Base-by-base conservation (phyloP, 2,113 vertebrate species). In the Labeo catla region DNA sequence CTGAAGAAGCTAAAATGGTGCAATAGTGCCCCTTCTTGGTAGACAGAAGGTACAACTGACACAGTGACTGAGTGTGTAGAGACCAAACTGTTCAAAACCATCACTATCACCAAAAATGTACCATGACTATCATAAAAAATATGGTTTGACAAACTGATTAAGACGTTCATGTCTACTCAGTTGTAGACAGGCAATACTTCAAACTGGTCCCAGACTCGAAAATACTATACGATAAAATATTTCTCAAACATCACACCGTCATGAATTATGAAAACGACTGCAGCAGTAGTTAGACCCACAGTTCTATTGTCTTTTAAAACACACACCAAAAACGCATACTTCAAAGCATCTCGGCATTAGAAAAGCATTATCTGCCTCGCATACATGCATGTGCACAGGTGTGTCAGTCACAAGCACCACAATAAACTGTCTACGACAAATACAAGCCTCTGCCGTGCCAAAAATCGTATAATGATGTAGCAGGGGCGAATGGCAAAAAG, bases 21-120 rank as follows among this genome's bases (percentile, higher is more conserved):
- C 77, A 84, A 72, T 49, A 61, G 91, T 54, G 88, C 93, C 94
- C 87, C 91, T 93, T 89, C 78, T 89, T 88, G 93, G 93, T 45
- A 93, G 92, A 93, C 93, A 92, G 91, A 78, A 84, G 89, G 87
- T 83, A 91, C 28, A 76, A 89, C 91, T 87, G 88, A 92, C 77
- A 86, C 6, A 66, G 4, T 76, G 73, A 87, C 88, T 82, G 65
- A 59, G 43, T 77, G n/a, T 28, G 54, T 84, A 86, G 87, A 81
- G 80, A 83, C 74, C 8, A 61, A 84, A 89, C 76, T 84, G 61
- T 47, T 74, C 54, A 28, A 47, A 86, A 63, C 21, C 28, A 21
- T 74, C 66, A 3, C 36, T 10, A 78, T 2, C 8, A 77, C 12
- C 23, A 70, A 68, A 65, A 61, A 21, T 59, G 6, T 21, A 59